A percentile compares a stretch with the other conserved stretches of the same genome.
Evolutionary conservation across 2,797 vertebrate species (phyloP).

Genomic region (Onychomys leucogaster): DNA sequence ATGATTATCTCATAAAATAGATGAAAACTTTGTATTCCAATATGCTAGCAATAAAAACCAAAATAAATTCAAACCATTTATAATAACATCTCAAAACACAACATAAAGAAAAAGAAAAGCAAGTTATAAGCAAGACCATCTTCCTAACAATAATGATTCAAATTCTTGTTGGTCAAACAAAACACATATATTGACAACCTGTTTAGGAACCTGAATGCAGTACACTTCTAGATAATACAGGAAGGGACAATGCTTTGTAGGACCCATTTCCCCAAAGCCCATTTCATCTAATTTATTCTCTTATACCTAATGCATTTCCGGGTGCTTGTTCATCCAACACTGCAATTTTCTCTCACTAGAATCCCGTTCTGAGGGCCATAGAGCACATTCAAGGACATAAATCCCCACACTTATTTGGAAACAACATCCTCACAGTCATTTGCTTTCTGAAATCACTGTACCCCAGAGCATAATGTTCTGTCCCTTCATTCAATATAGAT

Average conservation of each 20-base stretch:
- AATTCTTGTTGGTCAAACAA: background rate
- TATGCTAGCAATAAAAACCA: background rate
- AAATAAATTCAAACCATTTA: background rate
- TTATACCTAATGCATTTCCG: background rate
- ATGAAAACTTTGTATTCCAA: background rate
- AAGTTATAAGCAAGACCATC: background rate
- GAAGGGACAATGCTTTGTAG: background rate
- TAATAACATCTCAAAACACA: background rate
- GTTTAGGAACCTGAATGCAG: background rate
- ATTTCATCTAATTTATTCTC: background rate
- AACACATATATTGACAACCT: background rate
- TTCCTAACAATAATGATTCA: background rate
- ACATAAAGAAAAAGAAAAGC: background rate
- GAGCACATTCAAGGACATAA: background rate
- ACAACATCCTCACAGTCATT: background rate
- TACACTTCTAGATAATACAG: background rate
- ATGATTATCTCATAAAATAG: background rate
- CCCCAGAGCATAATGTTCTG: background rate
- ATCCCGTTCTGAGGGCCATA: background rate
- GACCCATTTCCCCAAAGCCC: background rate
- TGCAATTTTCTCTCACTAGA: background rate
- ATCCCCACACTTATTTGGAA: background rate
- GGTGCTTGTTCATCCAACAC: background rate
- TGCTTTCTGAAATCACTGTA: constrained; percentile 40
- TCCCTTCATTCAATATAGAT: constrained; percentile 43